These are phyloP conservation scores for Gallinago jamesoni DNA, from an alignment of 2,113 vertebrate species.

Conservation along the genomic window DNA sequence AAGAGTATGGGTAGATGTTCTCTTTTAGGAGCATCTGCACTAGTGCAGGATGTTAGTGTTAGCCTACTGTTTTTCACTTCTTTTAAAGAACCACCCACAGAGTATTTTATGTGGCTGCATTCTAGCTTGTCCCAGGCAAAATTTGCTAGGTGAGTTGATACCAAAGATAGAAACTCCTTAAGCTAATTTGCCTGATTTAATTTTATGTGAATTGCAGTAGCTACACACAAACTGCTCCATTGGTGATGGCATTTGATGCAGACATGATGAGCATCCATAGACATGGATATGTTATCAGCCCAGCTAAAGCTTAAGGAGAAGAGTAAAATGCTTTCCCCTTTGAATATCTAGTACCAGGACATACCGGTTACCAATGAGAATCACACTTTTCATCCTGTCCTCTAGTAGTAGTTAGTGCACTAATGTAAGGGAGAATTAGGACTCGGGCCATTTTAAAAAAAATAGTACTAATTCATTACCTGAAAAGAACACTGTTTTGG, in stretches of 20 bases:
- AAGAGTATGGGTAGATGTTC: background rate
- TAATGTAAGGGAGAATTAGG: background rate
- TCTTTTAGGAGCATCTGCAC: background rate
- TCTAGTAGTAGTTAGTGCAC: background rate
- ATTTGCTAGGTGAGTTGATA: background rate
- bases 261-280: background rate
- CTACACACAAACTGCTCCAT: background rate
- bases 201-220: background rate
- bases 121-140: background rate
- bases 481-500: background rate
- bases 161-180: background rate
- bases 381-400: background rate
- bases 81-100: background rate
- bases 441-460: background rate
- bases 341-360: background rate
- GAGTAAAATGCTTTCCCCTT: background rate
- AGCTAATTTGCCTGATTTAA: background rate
- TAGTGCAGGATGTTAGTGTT: background rate
- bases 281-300: background rate
- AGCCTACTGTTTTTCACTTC: background rate
- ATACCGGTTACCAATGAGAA: background rate
- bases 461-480: background rate
- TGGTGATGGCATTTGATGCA: background rate
- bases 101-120: background rate
- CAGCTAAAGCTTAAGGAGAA: background rate